phyloP scores from a whole-genome alignment of 37 sponge, comb jelly and placozoan genomes.

The Bolinopsis microptera region DNA sequence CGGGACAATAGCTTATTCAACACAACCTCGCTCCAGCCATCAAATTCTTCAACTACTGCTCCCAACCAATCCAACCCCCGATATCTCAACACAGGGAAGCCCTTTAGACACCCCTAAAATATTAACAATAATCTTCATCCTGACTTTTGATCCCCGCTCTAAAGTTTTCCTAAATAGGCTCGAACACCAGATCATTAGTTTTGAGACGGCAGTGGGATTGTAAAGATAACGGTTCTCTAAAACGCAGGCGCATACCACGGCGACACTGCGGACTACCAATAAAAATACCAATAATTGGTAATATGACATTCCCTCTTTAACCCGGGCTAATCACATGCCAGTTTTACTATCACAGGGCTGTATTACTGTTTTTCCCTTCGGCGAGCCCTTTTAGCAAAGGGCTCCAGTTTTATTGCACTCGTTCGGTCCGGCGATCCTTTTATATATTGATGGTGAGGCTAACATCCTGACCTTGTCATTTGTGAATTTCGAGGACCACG shows the following conservation, averaged over 20 bases:
- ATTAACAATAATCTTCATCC: too few species aligned
- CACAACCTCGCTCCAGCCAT: too few species aligned
- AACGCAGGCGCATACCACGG: not conserved
- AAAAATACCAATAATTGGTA: not conserved
- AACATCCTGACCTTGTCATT: not conserved
- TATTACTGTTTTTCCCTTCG: not conserved
- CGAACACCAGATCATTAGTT: not conserved
- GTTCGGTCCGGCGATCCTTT: not conserved
- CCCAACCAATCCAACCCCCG: too few species aligned
- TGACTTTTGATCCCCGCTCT: not conserved
- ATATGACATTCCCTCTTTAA: not conserved
- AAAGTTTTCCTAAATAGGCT: not conserved
- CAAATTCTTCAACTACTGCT: too few species aligned
- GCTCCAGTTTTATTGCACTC: not conserved
- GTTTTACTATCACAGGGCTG: not conserved
- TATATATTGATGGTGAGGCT: not conserved
- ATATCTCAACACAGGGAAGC: too few species aligned
- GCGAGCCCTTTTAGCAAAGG: not conserved
- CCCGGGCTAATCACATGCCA: not conserved
- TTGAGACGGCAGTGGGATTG: not conserved
- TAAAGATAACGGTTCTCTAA: not conserved
- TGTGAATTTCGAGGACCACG: not conserved
- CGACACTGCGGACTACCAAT: too few species aligned
- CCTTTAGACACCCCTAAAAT: too few species aligned
- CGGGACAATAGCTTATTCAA: not conserved